A percentile compares a stretch with the other conserved stretches of the same genome.
Evolutionary conservation across 2,113 vertebrate species (phyloP).

Genomic region (Limanda limanda): DNA sequence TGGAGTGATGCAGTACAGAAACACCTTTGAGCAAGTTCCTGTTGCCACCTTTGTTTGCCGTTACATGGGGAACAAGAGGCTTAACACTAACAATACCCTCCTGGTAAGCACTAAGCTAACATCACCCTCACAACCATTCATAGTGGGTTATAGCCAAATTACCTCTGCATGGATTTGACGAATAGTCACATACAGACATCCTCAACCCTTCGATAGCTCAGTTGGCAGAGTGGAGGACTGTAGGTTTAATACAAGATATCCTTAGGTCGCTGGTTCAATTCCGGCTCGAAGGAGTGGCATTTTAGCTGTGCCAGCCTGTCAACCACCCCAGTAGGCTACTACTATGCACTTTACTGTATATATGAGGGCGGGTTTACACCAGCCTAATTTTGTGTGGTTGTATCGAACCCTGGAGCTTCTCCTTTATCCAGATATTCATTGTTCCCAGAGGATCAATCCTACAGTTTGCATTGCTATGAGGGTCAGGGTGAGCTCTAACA

Average conservation of each 20-base stretch:
- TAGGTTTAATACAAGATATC: slow-evolving; percentile 24
- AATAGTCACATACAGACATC: no score
- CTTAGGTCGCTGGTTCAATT: slow-evolving; percentile 67
- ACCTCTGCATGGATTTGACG: no score
- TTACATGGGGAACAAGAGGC: not conserved
- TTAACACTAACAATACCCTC: not conserved
- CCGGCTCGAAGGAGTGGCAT: slow-evolving; percentile 42
- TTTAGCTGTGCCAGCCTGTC: not conserved
- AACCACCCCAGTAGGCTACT: no score
- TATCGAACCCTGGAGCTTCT: no score
- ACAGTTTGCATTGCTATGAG: no score
- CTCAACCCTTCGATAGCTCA: slow-evolving; percentile 2
- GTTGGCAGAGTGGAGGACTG: slow-evolving; percentile 4
- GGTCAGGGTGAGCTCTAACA: no score
- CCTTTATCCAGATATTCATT: no score
- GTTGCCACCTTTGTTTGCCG: not conserved
- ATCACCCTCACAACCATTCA: no score
- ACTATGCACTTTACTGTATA: no score
- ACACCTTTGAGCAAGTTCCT: not conserved
- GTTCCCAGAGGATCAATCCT: no score
- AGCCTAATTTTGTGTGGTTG: no score
- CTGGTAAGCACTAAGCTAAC: not conserved
- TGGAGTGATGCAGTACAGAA: not conserved
- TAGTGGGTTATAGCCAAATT: not conserved
- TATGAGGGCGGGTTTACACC: no score